Percentiles rank a stretch among this genome's conserved stretches.
Conservation (phyloP, 2,888 invertebrate species). For the Synergus laeviventris region DNA sequence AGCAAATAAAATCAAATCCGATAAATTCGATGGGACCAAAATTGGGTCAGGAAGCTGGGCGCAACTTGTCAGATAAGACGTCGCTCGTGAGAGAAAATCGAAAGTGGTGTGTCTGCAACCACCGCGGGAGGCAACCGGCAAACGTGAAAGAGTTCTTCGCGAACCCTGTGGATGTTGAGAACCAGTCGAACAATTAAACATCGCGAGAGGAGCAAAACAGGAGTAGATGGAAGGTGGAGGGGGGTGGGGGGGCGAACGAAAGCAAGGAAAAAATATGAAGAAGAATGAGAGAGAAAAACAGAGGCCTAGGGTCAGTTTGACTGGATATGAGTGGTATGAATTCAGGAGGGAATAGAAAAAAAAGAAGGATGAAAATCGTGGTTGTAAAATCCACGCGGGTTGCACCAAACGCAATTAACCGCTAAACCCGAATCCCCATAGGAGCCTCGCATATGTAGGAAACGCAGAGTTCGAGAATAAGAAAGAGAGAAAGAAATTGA, state of each 20-base stretch:
- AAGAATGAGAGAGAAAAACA: constrained; percentile 37
- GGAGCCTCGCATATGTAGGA: constrained; percentile 59
- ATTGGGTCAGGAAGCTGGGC: constrained; percentile 1
- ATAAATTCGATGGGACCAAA: neutral
- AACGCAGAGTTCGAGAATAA: constrained; percentile 51
- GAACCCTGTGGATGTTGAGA: constrained; percentile 52
- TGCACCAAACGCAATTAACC: constrained; percentile 74
- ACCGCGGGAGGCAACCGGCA: neutral
- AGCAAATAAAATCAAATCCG: neutral
- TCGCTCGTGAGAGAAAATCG: neutral
- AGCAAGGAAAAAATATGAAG: constrained; percentile 21
- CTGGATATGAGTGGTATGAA: constrained; percentile 47
- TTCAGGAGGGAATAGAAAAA: constrained; percentile 57
- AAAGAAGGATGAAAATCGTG: constrained; percentile 70
- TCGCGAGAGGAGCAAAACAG: constrained; percentile 58
- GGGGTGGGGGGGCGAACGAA: constrained; percentile 39
- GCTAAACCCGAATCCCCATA: constrained; percentile 71
- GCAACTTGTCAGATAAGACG: neutral
- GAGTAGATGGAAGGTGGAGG: constrained; percentile 45
- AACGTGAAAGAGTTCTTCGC: constrained; percentile 20
- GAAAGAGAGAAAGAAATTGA: constrained; percentile 44
- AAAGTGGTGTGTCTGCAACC: constrained; percentile 8
- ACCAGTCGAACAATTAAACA: constrained; percentile 69
- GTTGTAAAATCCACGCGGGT: constrained; percentile 71
- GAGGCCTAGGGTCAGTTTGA: constrained; percentile 29